Evolutionary conservation across 1,140 invertebrate genomes (phyloP).

Genomic region (Nasonia giraulti): DNA sequence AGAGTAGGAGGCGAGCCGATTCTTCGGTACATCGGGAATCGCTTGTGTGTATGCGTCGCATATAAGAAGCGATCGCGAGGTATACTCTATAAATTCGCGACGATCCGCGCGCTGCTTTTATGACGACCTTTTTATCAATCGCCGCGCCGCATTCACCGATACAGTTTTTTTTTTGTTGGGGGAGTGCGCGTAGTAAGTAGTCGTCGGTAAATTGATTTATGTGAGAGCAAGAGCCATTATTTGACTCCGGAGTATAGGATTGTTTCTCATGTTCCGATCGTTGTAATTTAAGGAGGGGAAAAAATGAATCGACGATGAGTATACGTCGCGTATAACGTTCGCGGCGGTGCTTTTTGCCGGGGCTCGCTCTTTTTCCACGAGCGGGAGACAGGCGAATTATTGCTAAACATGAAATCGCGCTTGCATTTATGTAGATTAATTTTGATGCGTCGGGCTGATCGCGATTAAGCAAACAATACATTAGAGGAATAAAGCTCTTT

Average conservation of each 20-base stretch:
- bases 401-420: neutral
- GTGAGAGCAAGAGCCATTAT: constrained; percentile 46
- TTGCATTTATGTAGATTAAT: constrained; percentile 5
- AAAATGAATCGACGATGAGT: constrained; percentile 26
- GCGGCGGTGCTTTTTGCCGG: neutral
- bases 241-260: neutral
- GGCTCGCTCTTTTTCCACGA: neutral
- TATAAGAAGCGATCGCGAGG: neutral
- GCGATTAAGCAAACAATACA: neutral
- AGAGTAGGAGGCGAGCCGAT: constrained; percentile 57
- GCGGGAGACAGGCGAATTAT: neutral
- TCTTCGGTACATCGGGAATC: constrained; percentile 37
- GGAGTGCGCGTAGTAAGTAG: neutral
- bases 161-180: constrained; percentile 27
- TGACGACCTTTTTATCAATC: constrained; percentile 41
- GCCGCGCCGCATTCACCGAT: neutral
- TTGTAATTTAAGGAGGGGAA: constrained; percentile 43
- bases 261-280: constrained; percentile 36
- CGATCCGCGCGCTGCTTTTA: constrained; percentile 10
- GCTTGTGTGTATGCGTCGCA: neutral
- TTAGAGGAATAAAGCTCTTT: neutral
- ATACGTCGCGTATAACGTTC: neutral
- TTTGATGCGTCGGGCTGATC: neutral
- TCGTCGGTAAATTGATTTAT: constrained; percentile 45
- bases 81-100: constrained; percentile 49